Evolutionary conservation across 2,797 vertebrate genomes (phyloP), one percentile per base, ranked within the genome.

Genomic region (Acridotheres tristis): DNA sequence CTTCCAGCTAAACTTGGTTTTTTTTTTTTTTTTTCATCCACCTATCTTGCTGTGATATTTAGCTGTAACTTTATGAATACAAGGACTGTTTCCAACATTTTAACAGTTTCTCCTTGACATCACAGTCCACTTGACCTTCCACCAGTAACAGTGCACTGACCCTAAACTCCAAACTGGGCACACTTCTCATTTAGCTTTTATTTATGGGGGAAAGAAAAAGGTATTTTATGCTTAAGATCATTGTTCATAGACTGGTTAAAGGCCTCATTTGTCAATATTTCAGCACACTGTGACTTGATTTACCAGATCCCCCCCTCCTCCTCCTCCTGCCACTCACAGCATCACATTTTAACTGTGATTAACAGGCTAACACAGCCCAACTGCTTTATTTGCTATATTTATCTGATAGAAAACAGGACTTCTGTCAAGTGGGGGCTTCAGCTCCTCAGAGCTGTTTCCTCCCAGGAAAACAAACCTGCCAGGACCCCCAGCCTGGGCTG

Each of bases 191-290:
- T 65, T 34, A 4, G 27, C 9, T 71, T 45, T 48, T 30, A 42
- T 62, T 88, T 80, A 32, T 2, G 7, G 6, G 4, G 5, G 5
- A 2, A 7, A 9, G 1, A 6, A 47, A 48, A 40, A 34, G 1
- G 7, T 23, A 26, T 25, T 91, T 85, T 5, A 11, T 36, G 22
- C 20, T 58, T 30, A 34, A 40, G 2, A 26, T 16, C 13, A 43
- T 5, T 6, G 4, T 36, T 80, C 40, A 23, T 0, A 27, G 51
- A 15, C 19, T 32, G 9, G 5, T 17, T n/a, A 36, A 71, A 73
- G 29, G 45, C 19, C n/a, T 13, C 3, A 26, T 29, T 25, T 45
- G 47, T 40, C 68, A 42, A 3, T 36, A 73, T n/a, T 55, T 48
- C 48, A 76, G 43, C 66, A 26, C 5, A 4, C 4, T 19, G 9